Conservation (phyloP, 2,888 invertebrate species). For the Cotesia congregata region DNA sequence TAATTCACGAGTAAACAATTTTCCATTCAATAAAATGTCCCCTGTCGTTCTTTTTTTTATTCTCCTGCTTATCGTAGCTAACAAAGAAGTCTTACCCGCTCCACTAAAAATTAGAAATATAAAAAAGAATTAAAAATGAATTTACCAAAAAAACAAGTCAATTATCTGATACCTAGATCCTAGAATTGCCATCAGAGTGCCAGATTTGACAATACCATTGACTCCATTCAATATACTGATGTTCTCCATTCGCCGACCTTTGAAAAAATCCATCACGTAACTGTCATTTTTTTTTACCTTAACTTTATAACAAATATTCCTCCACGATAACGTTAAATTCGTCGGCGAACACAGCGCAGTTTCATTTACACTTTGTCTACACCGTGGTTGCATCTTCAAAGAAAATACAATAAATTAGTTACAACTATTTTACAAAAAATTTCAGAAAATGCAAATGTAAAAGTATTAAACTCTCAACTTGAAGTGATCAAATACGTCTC, state of each 20-base stretch:
- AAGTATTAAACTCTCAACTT: not conserved
- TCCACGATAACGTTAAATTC: slow-evolving; percentile 58
- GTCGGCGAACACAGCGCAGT: slow-evolving; percentile 39
- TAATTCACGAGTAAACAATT: slow-evolving; percentile 75
- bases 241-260: slow-evolving; percentile 72
- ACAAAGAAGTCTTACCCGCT: slow-evolving; percentile 82
- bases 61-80: slow-evolving; percentile 81
- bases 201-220: slow-evolving; percentile 78
- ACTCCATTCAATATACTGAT: slow-evolving; percentile 75
- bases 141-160: not conserved
- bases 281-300: slow-evolving; percentile 51
- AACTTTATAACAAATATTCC: slow-evolving; percentile 56
- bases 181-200: slow-evolving; percentile 82
- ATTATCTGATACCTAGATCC: slow-evolving; percentile 75
- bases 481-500: not conserved
- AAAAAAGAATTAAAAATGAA: not conserved
- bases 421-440: not conserved
- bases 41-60: slow-evolving; percentile 79
- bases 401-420: slow-evolving; percentile 10
- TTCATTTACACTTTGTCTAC: slow-evolving; percentile 32
- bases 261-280: slow-evolving; percentile 71
- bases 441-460: not conserved
- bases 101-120: slow-evolving; percentile 73
- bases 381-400: slow-evolving; percentile 41
- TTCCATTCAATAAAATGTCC: slow-evolving; percentile 80